Evolutionary conservation across 1,140 invertebrate species (phyloP).

Genomic region (Cydia amplana): DNA sequence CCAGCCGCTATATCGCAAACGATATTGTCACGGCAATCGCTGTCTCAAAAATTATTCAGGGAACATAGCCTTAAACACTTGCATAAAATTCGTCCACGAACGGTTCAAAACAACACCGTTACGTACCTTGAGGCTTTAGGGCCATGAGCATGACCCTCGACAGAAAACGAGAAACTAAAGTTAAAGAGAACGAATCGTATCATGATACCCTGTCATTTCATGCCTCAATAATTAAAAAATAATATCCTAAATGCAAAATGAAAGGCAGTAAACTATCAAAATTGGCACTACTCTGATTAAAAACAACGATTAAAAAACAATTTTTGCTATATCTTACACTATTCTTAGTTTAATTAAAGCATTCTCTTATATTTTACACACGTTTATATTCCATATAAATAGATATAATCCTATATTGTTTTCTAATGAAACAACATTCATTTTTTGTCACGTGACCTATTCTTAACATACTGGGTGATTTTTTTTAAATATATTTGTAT

Average conservation of each 20-base stretch:
- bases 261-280: constrained; percentile 41
- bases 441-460: constrained; percentile 20
- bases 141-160: neutral
- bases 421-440: constrained; percentile 20
- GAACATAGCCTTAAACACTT: constrained; percentile 19
- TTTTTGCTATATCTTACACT: constrained; percentile 55
- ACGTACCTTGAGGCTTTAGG: neutral
- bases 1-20: neutral
- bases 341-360: constrained; percentile 76
- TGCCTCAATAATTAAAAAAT: constrained; percentile 53
- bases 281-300: constrained; percentile 58
- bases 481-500: constrained; percentile 29
- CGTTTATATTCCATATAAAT: constrained; percentile 49
- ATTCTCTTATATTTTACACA: constrained; percentile 68
- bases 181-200: constrained; percentile 41
- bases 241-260: constrained; percentile 54
- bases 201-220: constrained; percentile 71
- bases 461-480: constrained; percentile 8
- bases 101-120: neutral
- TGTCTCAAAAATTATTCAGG: neutral
- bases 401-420: constrained; percentile 24
- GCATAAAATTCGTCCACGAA: constrained; percentile 5
- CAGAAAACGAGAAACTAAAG: constrained; percentile 24
- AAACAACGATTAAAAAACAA: constrained; percentile 41
- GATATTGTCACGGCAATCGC: neutral